A percentile compares a stretch with the other conserved stretches of the same genome.
phyloP scores from a whole-genome alignment of 2,113 vertebrate species.

The Eublepharis macularius region DNA sequence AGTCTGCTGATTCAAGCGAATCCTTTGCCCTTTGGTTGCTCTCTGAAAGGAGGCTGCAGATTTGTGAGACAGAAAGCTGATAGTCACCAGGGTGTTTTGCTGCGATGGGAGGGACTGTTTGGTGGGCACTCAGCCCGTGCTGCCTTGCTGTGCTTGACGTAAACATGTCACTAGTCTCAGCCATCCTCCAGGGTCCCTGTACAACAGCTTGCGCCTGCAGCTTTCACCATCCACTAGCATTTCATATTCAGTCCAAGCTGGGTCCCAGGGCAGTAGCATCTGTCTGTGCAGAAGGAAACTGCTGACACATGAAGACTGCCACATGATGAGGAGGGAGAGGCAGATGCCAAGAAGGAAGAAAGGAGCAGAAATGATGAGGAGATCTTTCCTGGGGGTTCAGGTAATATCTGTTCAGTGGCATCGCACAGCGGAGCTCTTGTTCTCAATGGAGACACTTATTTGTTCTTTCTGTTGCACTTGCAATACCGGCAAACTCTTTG shows the following conservation, averaged over 20 bases:
- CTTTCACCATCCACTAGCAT: background rate
- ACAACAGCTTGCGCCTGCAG: constrained; percentile 17
- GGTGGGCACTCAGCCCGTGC: background rate
- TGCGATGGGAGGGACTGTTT: background rate
- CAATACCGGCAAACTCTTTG: background rate
- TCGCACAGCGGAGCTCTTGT: no score
- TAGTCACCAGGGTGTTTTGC: background rate
- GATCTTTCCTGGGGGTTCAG: background rate
- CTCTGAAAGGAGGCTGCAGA: background rate
- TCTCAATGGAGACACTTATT: background rate
- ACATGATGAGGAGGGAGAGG: background rate
- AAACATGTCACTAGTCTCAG: constrained; percentile 7
- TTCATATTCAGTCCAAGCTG: background rate
- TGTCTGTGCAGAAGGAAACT: constrained; percentile 15
- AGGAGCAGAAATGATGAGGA: background rate
- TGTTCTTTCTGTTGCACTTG: background rate
- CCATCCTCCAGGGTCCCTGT: background rate
- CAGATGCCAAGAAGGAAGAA: background rate
- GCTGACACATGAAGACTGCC: background rate
- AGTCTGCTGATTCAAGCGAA: background rate
- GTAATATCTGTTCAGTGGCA: background rate
- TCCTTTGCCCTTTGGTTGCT: constrained; percentile 1
- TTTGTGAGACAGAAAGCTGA: background rate
- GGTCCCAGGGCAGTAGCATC: constrained; percentile 34
- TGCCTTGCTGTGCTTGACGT: constrained; percentile 26